phyloP scores from a whole-genome alignment of 2,888 invertebrate species.

The Nomada goodeniana region DNA sequence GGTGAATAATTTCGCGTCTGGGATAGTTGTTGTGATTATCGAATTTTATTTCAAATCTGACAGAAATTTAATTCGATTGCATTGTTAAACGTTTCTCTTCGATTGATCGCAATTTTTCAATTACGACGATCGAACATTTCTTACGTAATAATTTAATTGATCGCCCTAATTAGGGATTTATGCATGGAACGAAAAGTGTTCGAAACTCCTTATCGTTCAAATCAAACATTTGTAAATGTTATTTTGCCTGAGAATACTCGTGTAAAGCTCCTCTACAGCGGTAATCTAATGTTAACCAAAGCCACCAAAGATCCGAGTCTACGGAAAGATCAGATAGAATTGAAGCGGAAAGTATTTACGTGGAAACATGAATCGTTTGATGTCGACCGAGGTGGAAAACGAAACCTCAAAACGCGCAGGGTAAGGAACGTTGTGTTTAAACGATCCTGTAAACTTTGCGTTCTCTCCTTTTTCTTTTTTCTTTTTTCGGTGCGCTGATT shows the following conservation, averaged over 20 bases:
- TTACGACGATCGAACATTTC: too few species aligned
- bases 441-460: background rate
- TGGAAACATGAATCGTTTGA: background rate
- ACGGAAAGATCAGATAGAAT: background rate
- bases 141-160: too few species aligned
- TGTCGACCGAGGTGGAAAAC: background rate
- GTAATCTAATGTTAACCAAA: background rate
- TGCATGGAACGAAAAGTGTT: too few species aligned
- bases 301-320: background rate
- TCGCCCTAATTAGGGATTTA: too few species aligned
- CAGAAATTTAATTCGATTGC: too few species aligned
- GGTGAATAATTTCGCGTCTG: too few species aligned
- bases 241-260: background rate
- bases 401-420: background rate
- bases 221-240: background rate
- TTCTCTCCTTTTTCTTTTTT: background rate
- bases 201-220: too few species aligned
- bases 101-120: too few species aligned
- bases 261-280: background rate
- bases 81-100: too few species aligned
- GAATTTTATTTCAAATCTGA: too few species aligned
- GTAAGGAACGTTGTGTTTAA: constrained; percentile 4
- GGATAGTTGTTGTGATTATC: too few species aligned
- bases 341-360: background rate
- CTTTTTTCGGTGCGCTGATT: background rate